Conservation (phyloP, 2,797 vertebrate species). For the Danio albolineatus region DNA sequence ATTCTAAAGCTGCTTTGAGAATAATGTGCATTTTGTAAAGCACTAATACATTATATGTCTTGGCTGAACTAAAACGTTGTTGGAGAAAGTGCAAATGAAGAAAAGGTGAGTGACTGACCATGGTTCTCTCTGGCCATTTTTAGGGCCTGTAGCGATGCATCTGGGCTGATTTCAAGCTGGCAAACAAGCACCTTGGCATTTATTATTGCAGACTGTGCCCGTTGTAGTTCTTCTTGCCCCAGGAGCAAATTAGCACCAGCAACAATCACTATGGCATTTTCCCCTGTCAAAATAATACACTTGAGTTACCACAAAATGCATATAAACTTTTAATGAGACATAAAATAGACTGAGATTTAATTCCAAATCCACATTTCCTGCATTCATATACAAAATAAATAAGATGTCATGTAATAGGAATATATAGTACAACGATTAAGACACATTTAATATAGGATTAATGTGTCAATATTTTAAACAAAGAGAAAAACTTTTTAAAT, state of each 20-base stretch:
- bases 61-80: neutral
- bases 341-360: neutral
- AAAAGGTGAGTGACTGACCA: slow-evolving; percentile 77
- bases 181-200: slow-evolving; percentile 89
- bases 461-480: neutral
- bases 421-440: neutral
- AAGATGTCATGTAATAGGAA: neutral
- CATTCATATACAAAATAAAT: neutral
- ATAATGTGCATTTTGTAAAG: neutral
- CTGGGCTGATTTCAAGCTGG: slow-evolving; percentile 90
- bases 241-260: slow-evolving; percentile 94
- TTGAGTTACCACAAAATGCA: neutral
- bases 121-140: slow-evolving; percentile 84
- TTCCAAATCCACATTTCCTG: neutral
- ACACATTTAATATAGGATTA: neutral
- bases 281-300: slow-evolving; percentile 76
- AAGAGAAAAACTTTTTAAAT: neutral
- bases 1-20: neutral
- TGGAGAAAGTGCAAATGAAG: slow-evolving; percentile 1
- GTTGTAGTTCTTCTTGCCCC: slow-evolving; percentile 81
- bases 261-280: slow-evolving; percentile 96
- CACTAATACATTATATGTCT: neutral
- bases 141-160: slow-evolving; percentile 86
- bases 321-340: neutral
- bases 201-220: slow-evolving; percentile 78